Evolutionary conservation across 1,140 invertebrate species (phyloP).

Genomic region (Bombus terrestris): DNA sequence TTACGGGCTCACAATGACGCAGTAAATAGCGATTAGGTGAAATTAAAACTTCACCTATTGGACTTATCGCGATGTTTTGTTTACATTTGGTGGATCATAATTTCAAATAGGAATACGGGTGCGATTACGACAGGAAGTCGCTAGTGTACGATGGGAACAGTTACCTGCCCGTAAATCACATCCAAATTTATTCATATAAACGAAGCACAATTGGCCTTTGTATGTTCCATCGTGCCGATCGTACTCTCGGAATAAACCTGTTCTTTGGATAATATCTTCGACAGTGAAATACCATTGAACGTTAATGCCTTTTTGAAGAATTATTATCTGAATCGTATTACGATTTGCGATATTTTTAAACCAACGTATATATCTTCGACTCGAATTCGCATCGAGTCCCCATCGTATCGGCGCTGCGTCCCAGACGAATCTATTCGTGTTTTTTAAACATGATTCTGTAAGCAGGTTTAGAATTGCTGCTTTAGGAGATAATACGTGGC

Average conservation of each 20-base stretch:
- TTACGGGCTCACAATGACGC: conserved; percentile 61
- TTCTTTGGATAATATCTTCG: neutral
- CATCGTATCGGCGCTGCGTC: neutral
- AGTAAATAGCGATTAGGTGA: conserved; percentile 67
- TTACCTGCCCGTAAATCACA: conserved; percentile 34
- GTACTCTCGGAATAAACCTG: neutral
- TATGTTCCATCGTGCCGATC: neutral
- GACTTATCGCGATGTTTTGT: conserved; percentile 66
- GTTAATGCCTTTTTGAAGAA: too few species aligned
- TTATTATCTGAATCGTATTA: neutral
- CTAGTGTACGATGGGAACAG: conserved; percentile 7
- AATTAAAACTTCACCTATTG: conserved; percentile 65
- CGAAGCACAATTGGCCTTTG: conserved; percentile 5
- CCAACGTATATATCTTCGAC: neutral
- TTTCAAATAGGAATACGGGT: conserved; percentile 56
- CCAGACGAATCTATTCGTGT: neutral
- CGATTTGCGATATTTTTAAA: neutral
- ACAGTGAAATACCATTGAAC: neutral
- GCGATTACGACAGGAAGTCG: conserved; percentile 40
- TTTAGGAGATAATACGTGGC: neutral
- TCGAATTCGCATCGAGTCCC: neutral
- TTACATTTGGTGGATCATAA: conserved; percentile 64
- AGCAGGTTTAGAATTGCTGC: neutral
- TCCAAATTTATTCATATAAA: conserved; percentile 5
- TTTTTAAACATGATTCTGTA: conserved; percentile 15